Evolutionary conservation across 2,797 vertebrate species (phyloP), one percentile per base, ranked within the genome.

Genomic region (Pseudomugil gertrudae): DNA sequence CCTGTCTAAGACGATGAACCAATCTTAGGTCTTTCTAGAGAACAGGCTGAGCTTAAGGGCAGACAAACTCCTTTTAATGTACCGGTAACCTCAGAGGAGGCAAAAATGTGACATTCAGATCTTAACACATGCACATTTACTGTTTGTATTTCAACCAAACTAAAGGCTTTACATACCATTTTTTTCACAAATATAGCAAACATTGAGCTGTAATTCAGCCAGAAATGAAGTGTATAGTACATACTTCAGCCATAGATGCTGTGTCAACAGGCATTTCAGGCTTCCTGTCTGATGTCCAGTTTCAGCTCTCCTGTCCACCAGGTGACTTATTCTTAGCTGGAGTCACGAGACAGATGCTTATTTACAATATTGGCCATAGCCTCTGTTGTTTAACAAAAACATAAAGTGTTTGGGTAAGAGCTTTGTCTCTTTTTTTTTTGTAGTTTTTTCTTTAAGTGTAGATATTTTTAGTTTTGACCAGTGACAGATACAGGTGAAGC

Each of bases 261-360:
- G 66, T 78, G 78, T 74, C 84, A 84, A 81, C 52, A 24, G 58
- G 66, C 52, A 21, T 38, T 32, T 29, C 30, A 51, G 56, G 50
- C 51, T 1, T 6, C 19, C 1, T 9, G 48, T 64, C 65, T n/a
- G 35, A 1, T 10, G 62, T 68, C 19, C 68, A 33, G 19, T 47
- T 57, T 58, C 54, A 38, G 38, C 40, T 50, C 19, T 9, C 3
- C 17, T 63, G 62, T 78, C 53, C 32, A 29, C 36, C n/a, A 35
- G 67, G 62, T n/a, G 57, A 14, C 50, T 5, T 38, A 30, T 58
- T 35, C 62, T 68, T 61, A 62, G 75, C 53, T 56, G 51, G 56
- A 55, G 23, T 66, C 66, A 52, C 66, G 51, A 61, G 52, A 57
- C 66, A 61, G 51, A 60, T 52, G 61, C 15, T 23, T 48, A 38